Evolutionary conservation across 1,140 invertebrate species (phyloP).

Genomic region (Sycophaga agraensis): DNA sequence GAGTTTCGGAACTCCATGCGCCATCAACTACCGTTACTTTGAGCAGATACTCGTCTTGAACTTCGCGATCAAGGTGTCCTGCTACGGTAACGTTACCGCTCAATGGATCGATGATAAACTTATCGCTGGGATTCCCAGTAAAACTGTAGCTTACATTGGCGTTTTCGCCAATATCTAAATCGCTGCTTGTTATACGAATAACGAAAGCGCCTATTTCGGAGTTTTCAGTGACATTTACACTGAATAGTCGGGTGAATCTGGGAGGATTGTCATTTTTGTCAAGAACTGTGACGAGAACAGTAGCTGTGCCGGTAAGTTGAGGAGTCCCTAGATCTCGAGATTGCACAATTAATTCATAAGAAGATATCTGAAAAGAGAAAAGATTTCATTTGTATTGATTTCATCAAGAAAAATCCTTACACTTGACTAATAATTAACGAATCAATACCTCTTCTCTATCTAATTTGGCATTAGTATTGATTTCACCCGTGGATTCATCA

Average conservation of each 20-base stretch:
- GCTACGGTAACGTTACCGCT: conserved; percentile 91
- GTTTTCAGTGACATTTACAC: conserved; percentile 94
- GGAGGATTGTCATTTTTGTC: conserved; percentile 97
- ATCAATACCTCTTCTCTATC: conserved; percentile 84
- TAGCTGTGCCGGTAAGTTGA: conserved; percentile 75
- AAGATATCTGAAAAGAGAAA: conserved; percentile 57
- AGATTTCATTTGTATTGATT: too few relatives aligned
- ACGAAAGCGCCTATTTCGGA: conserved; percentile 90
- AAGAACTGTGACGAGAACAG: conserved; percentile 78
- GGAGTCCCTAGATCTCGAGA: conserved; percentile 86
- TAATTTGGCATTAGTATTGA: conserved; percentile 78
- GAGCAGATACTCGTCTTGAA: conserved; percentile 86
- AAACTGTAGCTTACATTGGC: conserved; percentile 88
- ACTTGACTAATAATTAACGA: too few relatives aligned
- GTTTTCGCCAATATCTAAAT: conserved; percentile 83
- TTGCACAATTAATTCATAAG: conserved; percentile 82
- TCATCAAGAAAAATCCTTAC: too few relatives aligned
- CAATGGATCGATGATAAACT: conserved; percentile 84
- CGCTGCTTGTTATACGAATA: conserved; percentile 87
- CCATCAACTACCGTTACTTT: conserved; percentile 86
- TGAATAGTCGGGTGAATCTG: conserved; percentile 87
- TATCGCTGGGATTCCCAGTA: conserved; percentile 82
- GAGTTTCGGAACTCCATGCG: conserved; percentile 85
- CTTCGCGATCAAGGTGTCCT: conserved; percentile 81
- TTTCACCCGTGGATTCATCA: conserved; percentile 77